Conservation (phyloP, 2,113 vertebrate genomes). For the Suricata suricatta region DNA sequence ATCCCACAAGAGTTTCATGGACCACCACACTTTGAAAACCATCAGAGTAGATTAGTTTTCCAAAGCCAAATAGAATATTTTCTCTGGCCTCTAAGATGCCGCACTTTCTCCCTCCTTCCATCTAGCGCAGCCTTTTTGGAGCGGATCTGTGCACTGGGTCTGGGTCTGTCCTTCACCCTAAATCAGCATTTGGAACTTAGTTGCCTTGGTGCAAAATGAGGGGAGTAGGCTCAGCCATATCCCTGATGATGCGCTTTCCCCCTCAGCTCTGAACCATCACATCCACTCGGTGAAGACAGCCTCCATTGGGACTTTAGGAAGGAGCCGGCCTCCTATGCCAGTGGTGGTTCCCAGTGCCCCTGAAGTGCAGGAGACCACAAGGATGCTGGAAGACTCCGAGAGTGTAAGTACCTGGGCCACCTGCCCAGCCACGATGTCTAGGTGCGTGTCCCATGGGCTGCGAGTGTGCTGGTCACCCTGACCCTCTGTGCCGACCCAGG, state of each 20-base stretch:
- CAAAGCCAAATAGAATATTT: neutral
- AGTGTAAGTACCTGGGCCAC: slow-evolving; percentile 88
- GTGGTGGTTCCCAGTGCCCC: slow-evolving; percentile 96
- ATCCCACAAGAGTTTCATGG: neutral
- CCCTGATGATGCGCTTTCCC: neutral
- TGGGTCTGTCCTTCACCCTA: neutral
- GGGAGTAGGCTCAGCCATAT: neutral
- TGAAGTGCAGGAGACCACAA: slow-evolving; percentile 93
- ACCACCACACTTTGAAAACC: neutral
- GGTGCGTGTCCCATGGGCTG: neutral
- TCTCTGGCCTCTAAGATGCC: neutral
- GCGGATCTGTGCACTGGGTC: neutral
- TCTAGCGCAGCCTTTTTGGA: neutral
- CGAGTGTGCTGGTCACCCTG: rapidly evolving
- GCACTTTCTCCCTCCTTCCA: neutral
- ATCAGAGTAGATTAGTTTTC: neutral
- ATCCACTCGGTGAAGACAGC: slow-evolving; percentile 96
- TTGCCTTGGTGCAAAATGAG: neutral
- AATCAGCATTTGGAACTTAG: neutral
- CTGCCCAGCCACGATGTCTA: neutral
- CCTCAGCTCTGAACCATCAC: slow-evolving; percentile 88
- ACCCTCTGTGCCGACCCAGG: neutral
- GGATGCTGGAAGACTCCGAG: slow-evolving; percentile 96
- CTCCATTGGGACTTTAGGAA: slow-evolving; percentile 94
- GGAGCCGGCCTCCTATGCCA: slow-evolving; percentile 94